Base-by-base conservation (phyloP, 2,888 invertebrate species). In the Carcina quercana region DNA sequence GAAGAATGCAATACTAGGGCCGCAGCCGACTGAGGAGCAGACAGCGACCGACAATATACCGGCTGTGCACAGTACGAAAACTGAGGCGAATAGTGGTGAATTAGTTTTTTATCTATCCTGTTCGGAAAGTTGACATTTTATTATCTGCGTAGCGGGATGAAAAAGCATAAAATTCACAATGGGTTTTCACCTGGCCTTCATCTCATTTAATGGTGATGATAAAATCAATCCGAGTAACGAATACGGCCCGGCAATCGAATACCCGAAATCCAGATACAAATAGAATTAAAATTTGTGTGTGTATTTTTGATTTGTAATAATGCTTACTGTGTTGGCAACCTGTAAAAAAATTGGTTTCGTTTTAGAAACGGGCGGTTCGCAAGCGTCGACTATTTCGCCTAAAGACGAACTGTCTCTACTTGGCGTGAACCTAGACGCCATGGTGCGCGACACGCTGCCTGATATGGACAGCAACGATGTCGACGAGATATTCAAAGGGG, bases 401-500 rank as follows among this genome's bases (percentile, higher is more conserved):
- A 93, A 93, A 71, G 92, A 93, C 67, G 83, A 82, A 20, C 47
- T 84, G 21, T 79, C 80, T 0, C 46, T 85, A 5, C 43, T 85
- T 26, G 80, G 78, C 2, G 83, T 93, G 48, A 92, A 89, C 59
- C 65, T 94, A 35, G 93, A 93, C 56, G 89, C 91, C 1, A 92
- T 91, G 86, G 90, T 88, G 32, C 78, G 87, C 15, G 88, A 88
- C 40, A 83, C 88, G 2, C 72, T 95, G 36, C 92, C 94, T 1
- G 94, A 93, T 50, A 95, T 96, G 88, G 95, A 95, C 69, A 90
- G 92, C 59, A 94, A 94, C 66, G 95, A 95, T 51, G 94, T 96
- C 1, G 95, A 96, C 59, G 95, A 95, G 68, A 92, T 96, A 57
- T 94, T 96, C 72, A 95, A 95, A 76, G 94, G 92, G 25, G 94